Base-by-base conservation (phyloP, 2,888 invertebrate species). In the Panopea generosa region DNA sequence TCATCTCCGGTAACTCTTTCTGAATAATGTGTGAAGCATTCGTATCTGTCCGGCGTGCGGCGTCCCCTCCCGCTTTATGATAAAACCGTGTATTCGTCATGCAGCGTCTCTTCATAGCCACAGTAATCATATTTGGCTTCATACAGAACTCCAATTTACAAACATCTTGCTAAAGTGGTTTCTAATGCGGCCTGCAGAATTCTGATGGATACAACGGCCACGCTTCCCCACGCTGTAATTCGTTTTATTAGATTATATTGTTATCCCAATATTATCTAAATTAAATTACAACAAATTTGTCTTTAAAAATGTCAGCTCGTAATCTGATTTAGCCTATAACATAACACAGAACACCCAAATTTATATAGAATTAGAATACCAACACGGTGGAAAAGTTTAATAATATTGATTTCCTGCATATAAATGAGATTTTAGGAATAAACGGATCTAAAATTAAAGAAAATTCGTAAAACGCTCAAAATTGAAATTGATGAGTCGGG, bases 281-380 rank as follows among this genome's bases (percentile, higher is more conserved):
- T 80, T 73, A 63, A 72, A 69, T 80, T 80, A 76, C 70, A 76
- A 72, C 75, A 73, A 80, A 80, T 80, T 80, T 80, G 75, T 80
- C 80, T 76, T 80, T 76, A 80, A 80, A 80, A 76, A 80, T 72
- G 80, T 80, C 80, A 80, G 69, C 49, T 71, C 52, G 47, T 75
- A 76, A 76, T 80, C 67, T 45, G 72, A 72, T 80, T 76, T 63
- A 26, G 62, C 45, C 57, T 60, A 50, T 80, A 70, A 80, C 80
- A 80, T 56, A 70, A 70, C 72, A 40, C 80, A 80, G 80, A 73
- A 38, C 66, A 47, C 69, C 56, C 52, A 57, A 70, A 73, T 78
- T 78, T 74, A 57, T 73, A 67, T 73, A 73, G 72, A 66, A 73
- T 73, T 67, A 66, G 77, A 78, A 73, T 72, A 69, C 56, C 47